Percentiles rank a stretch among this genome's conserved stretches.
Evolutionary conservation across 2,113 vertebrate species (phyloP).

Genomic region (Gymnobelideus leadbeateri): DNA sequence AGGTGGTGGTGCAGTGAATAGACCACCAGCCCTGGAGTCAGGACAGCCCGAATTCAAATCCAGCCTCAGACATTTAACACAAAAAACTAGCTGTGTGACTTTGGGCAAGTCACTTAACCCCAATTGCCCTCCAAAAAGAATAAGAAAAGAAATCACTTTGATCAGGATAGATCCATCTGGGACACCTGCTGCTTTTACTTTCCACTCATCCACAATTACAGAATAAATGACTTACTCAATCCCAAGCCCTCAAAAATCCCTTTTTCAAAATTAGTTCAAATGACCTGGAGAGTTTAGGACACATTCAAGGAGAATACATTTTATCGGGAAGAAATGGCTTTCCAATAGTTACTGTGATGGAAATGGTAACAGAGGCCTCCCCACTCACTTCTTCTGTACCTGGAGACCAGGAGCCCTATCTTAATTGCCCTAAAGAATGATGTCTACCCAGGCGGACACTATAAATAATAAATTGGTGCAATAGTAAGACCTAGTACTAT

Average conservation of each 20-base stretch:
- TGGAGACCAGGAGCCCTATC: conserved; percentile 74
- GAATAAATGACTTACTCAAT: conserved; percentile 77
- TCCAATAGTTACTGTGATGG: conserved; percentile 79
- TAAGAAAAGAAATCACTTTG: not conserved
- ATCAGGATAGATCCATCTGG: not conserved
- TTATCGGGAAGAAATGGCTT: conserved; percentile 74
- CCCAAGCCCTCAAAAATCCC: conserved; percentile 13
- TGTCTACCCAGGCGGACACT: conserved; percentile 66
- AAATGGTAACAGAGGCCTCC: conserved; percentile 69
- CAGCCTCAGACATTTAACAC: too few species aligned
- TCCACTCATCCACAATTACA: conserved; percentile 47
- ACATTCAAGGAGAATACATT: conserved; percentile 77
- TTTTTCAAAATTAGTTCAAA: conserved; percentile 61
- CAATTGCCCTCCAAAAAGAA: too few species aligned
- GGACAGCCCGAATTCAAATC: too few species aligned
- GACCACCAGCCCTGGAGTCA: too few species aligned
- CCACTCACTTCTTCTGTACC: conserved; percentile 57
- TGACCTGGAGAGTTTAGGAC: conserved; percentile 69
- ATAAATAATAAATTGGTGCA: conserved; percentile 81
- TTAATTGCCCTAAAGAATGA: conserved; percentile 81
- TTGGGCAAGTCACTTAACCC: too few species aligned
- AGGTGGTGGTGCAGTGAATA: too few species aligned
- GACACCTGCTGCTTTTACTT: not conserved
- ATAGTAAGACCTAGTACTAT: conserved; percentile 48
- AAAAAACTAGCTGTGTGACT: too few species aligned